Conservation (phyloP, 2,113 vertebrate species). For the Plestiodon gilberti region DNA sequence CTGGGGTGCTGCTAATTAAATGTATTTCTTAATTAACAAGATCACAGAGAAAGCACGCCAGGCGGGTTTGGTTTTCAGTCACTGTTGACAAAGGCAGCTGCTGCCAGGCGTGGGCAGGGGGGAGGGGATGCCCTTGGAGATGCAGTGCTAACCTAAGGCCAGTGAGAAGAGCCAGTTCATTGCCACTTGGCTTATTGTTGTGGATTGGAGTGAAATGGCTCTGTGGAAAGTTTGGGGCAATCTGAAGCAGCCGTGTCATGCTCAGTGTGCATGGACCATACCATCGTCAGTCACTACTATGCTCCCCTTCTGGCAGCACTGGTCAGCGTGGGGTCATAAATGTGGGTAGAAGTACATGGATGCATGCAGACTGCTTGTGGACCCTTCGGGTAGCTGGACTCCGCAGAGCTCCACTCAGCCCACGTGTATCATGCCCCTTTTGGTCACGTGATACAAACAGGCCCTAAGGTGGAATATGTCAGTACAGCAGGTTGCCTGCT, state of each 20-base stretch:
- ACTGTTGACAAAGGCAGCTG: conserved; percentile 66
- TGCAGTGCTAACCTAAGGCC: background rate
- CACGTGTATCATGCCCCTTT: background rate
- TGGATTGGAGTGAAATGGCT: background rate
- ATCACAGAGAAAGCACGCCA: conserved; percentile 66
- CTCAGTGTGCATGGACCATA: background rate
- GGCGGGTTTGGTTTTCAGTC: conserved; percentile 60
- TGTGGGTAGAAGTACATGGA: background rate
- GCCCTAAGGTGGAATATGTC: background rate
- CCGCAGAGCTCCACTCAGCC: background rate
- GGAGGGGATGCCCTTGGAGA: background rate
- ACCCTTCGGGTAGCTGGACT: background rate
- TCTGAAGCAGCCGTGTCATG: background rate
- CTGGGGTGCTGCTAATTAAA: conserved; percentile 76
- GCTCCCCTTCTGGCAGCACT: background rate
- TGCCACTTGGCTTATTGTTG: background rate
- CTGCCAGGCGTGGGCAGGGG: background rate
- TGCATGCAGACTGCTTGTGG: background rate
- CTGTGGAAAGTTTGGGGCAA: background rate
- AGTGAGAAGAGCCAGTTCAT: background rate
- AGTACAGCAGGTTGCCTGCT: background rate
- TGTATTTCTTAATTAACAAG: conserved; percentile 76
- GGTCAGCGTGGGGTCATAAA: background rate
- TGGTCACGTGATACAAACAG: background rate
- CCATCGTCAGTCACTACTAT: background rate